Percentiles rank a stretch among this genome's conserved stretches.
phyloP scores from a whole-genome alignment of 2,113 vertebrate species.

The Mustelus asterias region DNA sequence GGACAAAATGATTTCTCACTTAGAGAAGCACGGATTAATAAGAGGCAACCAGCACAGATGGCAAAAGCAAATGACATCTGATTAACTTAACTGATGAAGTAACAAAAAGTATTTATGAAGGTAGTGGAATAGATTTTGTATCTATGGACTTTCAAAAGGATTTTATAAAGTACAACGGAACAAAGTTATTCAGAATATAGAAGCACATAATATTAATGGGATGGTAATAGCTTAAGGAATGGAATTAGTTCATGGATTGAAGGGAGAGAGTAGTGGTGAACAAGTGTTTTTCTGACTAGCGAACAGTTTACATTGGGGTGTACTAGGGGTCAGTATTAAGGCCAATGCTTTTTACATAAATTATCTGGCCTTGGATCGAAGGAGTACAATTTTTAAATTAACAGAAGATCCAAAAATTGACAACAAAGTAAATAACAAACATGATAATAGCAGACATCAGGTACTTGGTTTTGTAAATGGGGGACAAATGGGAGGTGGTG shows the following conservation, averaged over 20 bases:
- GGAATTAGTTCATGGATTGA: neutral
- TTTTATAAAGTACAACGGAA: neutral
- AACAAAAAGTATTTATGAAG: neutral
- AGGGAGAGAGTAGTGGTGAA: neutral
- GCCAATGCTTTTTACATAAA: neutral
- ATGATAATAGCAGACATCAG: neutral
- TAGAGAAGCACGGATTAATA: too few species aligned
- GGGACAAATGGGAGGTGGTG: neutral
- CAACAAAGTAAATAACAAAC: neutral
- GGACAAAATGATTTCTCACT: too few species aligned
- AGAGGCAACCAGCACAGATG: neutral
- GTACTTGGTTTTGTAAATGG: neutral
- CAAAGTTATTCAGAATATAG: neutral
- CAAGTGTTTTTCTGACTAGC: neutral
- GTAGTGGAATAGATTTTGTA: neutral
- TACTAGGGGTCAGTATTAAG: too few species aligned
- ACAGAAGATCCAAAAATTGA: neutral
- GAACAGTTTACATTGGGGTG: neutral
- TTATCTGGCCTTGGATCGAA: neutral
- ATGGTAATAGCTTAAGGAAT: neutral
- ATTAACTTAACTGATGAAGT: neutral
- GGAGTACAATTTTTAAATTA: neutral
- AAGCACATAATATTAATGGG: neutral
- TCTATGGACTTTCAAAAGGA: neutral
- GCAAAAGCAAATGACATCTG: neutral